Evolutionary conservation across 2,888 invertebrate genomes (phyloP), one percentile per base, ranked within the genome.

Genomic region (Drosophila mercatorum): DNA sequence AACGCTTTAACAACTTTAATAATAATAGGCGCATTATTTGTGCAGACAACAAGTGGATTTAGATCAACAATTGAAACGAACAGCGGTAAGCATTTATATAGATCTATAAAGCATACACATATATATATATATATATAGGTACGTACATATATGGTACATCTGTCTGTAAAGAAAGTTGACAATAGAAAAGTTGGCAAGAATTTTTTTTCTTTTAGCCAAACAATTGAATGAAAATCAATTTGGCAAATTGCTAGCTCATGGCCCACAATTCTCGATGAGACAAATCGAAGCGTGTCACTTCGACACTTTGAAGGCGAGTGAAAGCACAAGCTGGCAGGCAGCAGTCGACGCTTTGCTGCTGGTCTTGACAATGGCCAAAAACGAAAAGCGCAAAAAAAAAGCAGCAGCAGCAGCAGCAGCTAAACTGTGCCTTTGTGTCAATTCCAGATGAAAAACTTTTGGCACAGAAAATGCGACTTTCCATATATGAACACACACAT

Each of bases 21-120:
- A 76, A 75, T 91, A 76, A 81, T 90, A 80, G 83, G 81, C 78
- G 83, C 84, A 82, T 86, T 89, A 77, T 83, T 88, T 79, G 83
- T 81, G 78, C 83, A 87, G 79, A 84, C 89, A 80, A 83, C 91
- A 84, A 82, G 84, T 83, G 91, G 92, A 91, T 92, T 92, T 88
- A 91, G 88, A 83, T 78, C 86, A 80, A 73, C 88, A 77, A 81
- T 80, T 77, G 86, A 90, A 80, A 58, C 83, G 80, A 83, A 82
- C 66, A 84, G 78, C 78, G 91, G 91, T 91, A 88, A 91, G 91
- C 88, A 77, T 73, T 72, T n/a, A 61, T 47, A 26, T n/a, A 41
- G 17, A 44, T 12, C 4, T 17, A 44, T 17, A 41, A 17, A 38
- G 4, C 10, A 31, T 47, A 47, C 17, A 17, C 17, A 17, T 5